Evolutionary conservation across 2,888 invertebrate species (phyloP).

Genomic region (Uloborus plumipes): DNA sequence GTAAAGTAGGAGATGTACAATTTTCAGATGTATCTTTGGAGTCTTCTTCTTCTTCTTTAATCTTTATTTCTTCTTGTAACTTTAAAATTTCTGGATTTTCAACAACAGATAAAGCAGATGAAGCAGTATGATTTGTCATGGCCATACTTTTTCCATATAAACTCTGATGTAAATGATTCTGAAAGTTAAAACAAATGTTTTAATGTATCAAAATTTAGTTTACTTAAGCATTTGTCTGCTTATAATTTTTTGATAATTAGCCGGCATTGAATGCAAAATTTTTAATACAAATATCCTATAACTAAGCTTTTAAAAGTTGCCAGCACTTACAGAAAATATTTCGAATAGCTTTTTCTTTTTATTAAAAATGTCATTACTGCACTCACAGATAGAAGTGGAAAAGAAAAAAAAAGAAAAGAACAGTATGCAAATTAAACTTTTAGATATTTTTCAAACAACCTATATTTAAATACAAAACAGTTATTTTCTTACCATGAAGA

Average conservation of each 20-base stretch:
- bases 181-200: conserved; percentile 43
- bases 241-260: background rate
- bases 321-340: too few species aligned
- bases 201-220: background rate
- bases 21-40: conserved; percentile 41
- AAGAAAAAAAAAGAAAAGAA: too few species aligned
- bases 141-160: conserved; percentile 86
- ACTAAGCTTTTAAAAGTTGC: too few species aligned
- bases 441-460: too few species aligned
- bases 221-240: background rate
- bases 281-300: too few species aligned
- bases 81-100: conserved; percentile 78
- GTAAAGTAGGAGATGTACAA: conserved; percentile 29
- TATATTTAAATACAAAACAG: too few species aligned
- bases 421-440: too few species aligned
- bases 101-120: conserved; percentile 74
- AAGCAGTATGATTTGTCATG: conserved; percentile 71
- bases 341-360: too few species aligned
- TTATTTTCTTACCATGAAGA: too few species aligned
- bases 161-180: conserved; percentile 86
- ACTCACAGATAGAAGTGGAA: too few species aligned
- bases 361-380: too few species aligned
- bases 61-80: conserved; percentile 75
- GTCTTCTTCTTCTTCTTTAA: conserved; percentile 73
- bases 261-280: too few species aligned